Evolutionary conservation across 2,113 vertebrate genomes (phyloP).

Genomic region (Gobio gobio): DNA sequence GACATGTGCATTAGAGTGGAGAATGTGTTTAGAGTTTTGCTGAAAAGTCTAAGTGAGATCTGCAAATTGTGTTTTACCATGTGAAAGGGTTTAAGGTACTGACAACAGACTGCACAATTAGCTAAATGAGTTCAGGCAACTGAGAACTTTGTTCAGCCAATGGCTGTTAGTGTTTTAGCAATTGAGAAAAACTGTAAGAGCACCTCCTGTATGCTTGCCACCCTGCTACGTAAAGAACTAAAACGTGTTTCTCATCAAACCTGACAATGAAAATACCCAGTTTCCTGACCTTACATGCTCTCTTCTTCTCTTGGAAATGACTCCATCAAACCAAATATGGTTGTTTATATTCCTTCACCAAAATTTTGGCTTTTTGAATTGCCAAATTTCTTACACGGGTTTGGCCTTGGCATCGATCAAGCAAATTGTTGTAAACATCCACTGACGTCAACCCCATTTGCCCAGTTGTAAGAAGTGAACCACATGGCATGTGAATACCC

Average conservation of each 20-base stretch:
- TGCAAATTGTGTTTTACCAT: too few species aligned
- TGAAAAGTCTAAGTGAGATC: too few species aligned
- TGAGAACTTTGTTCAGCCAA: too few species aligned
- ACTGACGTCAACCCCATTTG: conserved; percentile 40
- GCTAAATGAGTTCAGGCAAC: too few species aligned
- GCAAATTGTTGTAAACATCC: conserved; percentile 33
- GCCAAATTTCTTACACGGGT: not conserved
- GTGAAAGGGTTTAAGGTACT: too few species aligned
- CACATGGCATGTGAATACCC: conserved; percentile 43
- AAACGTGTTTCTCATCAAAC: conserved; percentile 23
- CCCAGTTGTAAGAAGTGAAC: conserved; percentile 21
- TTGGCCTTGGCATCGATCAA: conserved; percentile 33
- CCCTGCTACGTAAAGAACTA: not conserved
- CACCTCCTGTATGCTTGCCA: not conserved
- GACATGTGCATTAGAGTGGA: too few species aligned
- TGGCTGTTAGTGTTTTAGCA: too few species aligned
- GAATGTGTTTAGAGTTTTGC: too few species aligned
- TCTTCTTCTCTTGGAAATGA: not conserved
- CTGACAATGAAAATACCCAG: not conserved
- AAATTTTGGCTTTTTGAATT: not conserved
- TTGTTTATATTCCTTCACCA: not conserved
- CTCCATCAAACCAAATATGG: not conserved
- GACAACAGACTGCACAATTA: too few species aligned
- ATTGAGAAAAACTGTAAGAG: not conserved
- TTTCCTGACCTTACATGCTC: conserved; percentile 1